Conservation (phyloP, 2,113 vertebrate species). For the Sapayoa aenigma region DNA sequence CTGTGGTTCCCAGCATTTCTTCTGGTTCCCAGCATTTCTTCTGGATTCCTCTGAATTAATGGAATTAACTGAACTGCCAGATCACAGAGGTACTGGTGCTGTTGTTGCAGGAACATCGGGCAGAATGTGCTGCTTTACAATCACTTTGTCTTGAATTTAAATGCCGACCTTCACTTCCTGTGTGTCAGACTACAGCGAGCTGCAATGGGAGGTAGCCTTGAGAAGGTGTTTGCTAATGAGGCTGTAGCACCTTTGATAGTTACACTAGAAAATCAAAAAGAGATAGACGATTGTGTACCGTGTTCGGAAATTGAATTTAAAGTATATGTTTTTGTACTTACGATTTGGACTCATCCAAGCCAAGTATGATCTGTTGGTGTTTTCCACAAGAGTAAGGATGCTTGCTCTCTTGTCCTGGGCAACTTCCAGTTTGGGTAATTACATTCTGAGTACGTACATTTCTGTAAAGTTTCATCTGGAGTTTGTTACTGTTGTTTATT, state of each 20-base stretch:
- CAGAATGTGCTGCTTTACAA: background rate
- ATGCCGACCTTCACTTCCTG: background rate
- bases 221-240: background rate
- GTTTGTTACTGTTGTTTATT: constrained; percentile 27
- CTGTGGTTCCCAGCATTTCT: too few species aligned
- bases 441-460: background rate
- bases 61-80: background rate
- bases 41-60: background rate
- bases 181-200: background rate
- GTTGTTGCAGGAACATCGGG: background rate
- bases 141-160: background rate
- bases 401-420: background rate
- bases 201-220: background rate
- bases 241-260: background rate
- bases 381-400: background rate
- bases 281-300: background rate
- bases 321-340: background rate
- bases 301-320: background rate
- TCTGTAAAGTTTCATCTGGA: background rate
- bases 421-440: background rate
- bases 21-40: background rate
- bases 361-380: background rate
- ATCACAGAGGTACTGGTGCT: background rate
- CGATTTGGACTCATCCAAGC: background rate
- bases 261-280: background rate